phyloP scores from a whole-genome alignment of 2,797 vertebrate genomes.

The Poeciliopsis presidionis region DNA sequence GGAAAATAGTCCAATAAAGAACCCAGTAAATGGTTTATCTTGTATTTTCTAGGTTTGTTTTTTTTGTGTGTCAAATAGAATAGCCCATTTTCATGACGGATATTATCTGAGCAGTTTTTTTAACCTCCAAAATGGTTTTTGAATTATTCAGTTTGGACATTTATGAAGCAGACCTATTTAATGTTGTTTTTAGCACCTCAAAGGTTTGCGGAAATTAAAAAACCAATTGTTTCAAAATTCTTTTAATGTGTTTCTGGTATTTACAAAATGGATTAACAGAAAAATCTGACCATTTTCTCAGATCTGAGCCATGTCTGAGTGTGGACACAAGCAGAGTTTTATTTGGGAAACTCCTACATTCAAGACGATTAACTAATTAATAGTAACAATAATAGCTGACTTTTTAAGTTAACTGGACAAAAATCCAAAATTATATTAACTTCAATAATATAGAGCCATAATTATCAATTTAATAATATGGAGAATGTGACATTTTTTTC shows the following conservation, averaged over 20 bases:
- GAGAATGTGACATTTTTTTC: too few species aligned
- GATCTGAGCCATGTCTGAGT: background rate
- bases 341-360: background rate
- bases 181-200: background rate
- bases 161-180: background rate
- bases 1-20: background rate
- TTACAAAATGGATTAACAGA: background rate
- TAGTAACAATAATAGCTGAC: background rate
- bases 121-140: background rate
- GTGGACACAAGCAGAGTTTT: background rate
- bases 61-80: background rate
- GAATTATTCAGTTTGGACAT: background rate
- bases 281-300: background rate
- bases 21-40: slow-evolving; percentile 7
- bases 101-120: background rate
- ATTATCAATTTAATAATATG: too few species aligned
- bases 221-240: background rate
- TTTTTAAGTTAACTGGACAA: too few species aligned
- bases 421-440: too few species aligned
- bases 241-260: background rate
- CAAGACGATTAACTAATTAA: background rate
- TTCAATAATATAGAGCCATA: too few species aligned
- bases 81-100: background rate
- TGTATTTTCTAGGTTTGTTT: background rate
- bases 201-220: background rate